A percentile compares a stretch with the other conserved stretches of the same genome.
phyloP scores from a whole-genome alignment of 2,888 invertebrate genomes.

The Cephus runcator region DNA sequence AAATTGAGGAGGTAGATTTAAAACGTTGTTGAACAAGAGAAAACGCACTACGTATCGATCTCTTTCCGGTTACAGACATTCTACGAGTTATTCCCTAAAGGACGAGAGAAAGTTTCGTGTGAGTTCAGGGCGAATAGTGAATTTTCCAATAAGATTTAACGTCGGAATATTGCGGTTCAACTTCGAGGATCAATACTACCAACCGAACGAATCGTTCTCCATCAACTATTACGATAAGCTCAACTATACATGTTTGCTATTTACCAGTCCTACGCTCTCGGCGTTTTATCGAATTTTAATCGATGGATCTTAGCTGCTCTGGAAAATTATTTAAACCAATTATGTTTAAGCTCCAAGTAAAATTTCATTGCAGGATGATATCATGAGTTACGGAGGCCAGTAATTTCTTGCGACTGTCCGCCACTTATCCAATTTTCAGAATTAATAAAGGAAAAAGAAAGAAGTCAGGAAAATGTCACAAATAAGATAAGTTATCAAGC shows the following conservation, averaged over 20 bases:
- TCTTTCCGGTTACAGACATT: background rate
- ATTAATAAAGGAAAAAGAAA: constrained; percentile 23
- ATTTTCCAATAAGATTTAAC: background rate
- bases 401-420: background rate
- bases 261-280: constrained; percentile 47
- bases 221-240: background rate
- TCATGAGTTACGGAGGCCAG: constrained; percentile 24
- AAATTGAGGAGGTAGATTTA: too few relatives aligned
- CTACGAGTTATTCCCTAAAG: background rate
- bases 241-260: constrained; percentile 29
- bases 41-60: background rate
- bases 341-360: constrained; percentile 29
- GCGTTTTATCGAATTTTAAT: constrained; percentile 53
- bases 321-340: constrained; percentile 55
- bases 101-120: background rate
- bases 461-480: constrained; percentile 23
- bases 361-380: constrained; percentile 25
- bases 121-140: background rate
- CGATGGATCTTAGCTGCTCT: constrained; percentile 60
- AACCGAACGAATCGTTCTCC: background rate
- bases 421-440: background rate
- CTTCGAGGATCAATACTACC: background rate
- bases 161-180: background rate
- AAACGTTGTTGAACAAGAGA: background rate
- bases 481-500: constrained; percentile 3